phyloP scores from a whole-genome alignment of 2,113 vertebrate species.

The Sarotherodon lohbergeri region DNA sequence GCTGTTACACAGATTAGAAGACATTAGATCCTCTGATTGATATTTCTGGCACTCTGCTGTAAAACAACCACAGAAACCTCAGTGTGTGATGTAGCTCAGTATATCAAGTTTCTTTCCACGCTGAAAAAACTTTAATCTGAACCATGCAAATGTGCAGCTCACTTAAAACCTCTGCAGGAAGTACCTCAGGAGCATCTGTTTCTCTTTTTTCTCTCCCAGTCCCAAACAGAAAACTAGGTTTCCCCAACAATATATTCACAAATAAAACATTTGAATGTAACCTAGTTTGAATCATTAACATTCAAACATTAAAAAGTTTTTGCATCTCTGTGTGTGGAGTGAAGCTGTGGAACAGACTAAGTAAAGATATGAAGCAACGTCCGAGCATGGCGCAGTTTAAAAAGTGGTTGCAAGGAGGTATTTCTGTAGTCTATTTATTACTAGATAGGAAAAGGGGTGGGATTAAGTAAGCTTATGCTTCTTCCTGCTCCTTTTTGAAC shows the following conservation, averaged over 20 bases:
- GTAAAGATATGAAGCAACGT: neutral
- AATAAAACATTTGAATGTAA: no score
- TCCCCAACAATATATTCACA: no score
- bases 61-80: neutral
- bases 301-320: neutral
- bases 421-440: no score
- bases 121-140: neutral
- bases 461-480: no score
- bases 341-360: neutral
- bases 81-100: neutral
- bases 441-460: no score
- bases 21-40: neutral
- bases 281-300: no score
- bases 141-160: no score
- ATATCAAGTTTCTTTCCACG: rapidly evolving
- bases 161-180: no score
- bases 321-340: neutral
- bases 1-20: neutral
- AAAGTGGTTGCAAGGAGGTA: rapidly evolving
- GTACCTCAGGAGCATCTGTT: no score
- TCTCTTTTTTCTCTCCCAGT: rapidly evolving
- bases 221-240: no score
- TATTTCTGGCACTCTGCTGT: neutral
- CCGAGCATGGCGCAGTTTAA: neutral
- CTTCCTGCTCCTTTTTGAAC: no score